Base-by-base conservation (phyloP, 2,797 vertebrate genomes). In the Pangasius larnaudii region DNA sequence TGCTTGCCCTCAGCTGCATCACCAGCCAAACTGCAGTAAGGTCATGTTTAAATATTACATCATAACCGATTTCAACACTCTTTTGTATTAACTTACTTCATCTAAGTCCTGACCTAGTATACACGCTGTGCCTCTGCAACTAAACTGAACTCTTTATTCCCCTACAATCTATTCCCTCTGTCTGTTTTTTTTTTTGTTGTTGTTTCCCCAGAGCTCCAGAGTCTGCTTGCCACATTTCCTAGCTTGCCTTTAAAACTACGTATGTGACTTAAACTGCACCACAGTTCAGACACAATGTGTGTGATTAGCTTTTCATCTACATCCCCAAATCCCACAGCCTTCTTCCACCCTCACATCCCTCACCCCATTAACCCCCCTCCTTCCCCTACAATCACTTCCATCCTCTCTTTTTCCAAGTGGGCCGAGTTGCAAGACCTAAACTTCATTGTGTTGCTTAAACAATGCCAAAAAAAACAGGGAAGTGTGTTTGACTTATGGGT, bases 361-460 rank as follows among this genome's bases (percentile, higher is more conserved):
- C 63, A 69, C 51, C 82, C 67, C 18, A 80, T 82, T 39, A 77
- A 61, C 56, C 75, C 88, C 18, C 65, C 87, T 13, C 53, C 22
- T 63, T 53, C 46, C n/a, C 33, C 36, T 83, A 74, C 78, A 81
- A 67, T 36, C 36, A 74, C 86, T 81, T 85, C 86, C 89, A 88
- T 81, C 83, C 86, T 88, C 67, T 84, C 14, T 36, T 78, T 85
- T 78, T 78, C 71, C 22, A 16, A 24, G n/a, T 33, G 33, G 71
- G 67, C 79, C 3, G 33, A 63, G 36, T 82, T n/a, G 63, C 36
- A 5, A 82, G 58, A 80, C 75, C 86, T 86, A 90, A 91, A 91
- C 90, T 88, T 88, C 85, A 92, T 89, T 92, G 90, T 92, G 71
- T 53, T 86, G 84, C 78, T 86, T 51, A 63, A 90, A 92, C 91